Percentiles rank a stretch among this genome's conserved stretches.
Evolutionary conservation across 2,888 invertebrate genomes (phyloP).

Genomic region (Melolontha melolontha): DNA sequence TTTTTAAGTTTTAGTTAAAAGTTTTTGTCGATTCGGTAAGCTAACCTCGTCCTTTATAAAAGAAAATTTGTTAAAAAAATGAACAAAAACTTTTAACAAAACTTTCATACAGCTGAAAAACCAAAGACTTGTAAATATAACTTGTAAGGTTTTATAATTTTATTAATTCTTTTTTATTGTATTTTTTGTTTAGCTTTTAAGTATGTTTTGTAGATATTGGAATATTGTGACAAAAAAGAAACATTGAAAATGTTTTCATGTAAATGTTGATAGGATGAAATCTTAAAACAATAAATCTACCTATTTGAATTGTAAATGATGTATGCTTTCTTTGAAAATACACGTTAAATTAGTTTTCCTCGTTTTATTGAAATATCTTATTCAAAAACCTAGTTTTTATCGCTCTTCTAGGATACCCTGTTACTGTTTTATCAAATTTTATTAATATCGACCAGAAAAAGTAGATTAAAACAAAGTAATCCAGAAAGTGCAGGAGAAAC

Average conservation of each 20-base stretch:
- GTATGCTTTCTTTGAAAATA: conserved; percentile 44
- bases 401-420: too few species aligned
- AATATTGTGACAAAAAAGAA: conserved; percentile 21
- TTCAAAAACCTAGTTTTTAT: too few species aligned
- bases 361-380: background rate
- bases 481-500: too few species aligned
- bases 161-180: conserved; percentile 21
- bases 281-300: conserved; percentile 16
- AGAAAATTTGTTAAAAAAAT: background rate
- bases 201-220: conserved; percentile 27
- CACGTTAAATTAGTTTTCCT: conserved; percentile 38
- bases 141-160: conserved; percentile 41
- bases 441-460: too few species aligned
- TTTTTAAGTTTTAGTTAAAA: conserved; percentile 59
- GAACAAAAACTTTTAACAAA: conserved; percentile 60
- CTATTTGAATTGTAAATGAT: conserved; percentile 43
- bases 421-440: too few species aligned
- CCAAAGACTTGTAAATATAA: conserved; percentile 60
- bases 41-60: background rate
- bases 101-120: conserved; percentile 65
- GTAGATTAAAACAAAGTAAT: too few species aligned
- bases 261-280: conserved; percentile 5
- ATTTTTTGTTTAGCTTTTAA: conserved; percentile 19
- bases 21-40: conserved; percentile 47
- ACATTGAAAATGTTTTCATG: conserved; percentile 26